Percentiles rank a stretch among this genome's conserved stretches.
Evolutionary conservation across 2,888 invertebrate genomes (phyloP).

Genomic region (Epsilonema sp.): DNA sequence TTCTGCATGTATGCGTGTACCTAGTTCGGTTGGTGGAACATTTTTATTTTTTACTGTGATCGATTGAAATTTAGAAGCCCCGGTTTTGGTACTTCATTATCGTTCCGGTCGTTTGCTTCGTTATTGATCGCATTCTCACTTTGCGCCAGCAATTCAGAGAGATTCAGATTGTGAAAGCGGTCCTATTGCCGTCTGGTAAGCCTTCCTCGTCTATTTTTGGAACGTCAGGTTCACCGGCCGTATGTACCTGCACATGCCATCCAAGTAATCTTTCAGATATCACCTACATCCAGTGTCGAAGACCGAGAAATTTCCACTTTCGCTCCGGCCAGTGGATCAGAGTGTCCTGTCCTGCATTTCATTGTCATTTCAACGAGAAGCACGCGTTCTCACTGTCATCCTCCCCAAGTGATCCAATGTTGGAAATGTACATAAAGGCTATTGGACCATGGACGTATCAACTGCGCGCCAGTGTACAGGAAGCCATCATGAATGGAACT

Average conservation of each 20-base stretch:
- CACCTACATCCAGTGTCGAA: slow-evolving; percentile 59
- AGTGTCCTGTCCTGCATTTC: slow-evolving; percentile 68
- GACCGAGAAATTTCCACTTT: slow-evolving; percentile 82
- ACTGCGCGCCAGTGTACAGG: slow-evolving; percentile 44
- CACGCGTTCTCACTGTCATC: slow-evolving; percentile 88
- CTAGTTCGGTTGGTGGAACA: background rate
- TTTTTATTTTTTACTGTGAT: slow-evolving; percentile 6
- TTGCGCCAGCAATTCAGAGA: slow-evolving; percentile 32
- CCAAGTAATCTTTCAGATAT: slow-evolving; percentile 32
- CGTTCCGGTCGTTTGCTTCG: slow-evolving; percentile 68
- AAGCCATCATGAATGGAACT: slow-evolving; percentile 13
- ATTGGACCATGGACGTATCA: slow-evolving; percentile 90
- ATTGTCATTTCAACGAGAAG: slow-evolving; percentile 46
- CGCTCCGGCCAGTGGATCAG: slow-evolving; percentile 43
- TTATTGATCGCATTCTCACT: slow-evolving; percentile 60
- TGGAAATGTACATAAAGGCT: slow-evolving; percentile 74
- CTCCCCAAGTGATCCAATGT: slow-evolving; percentile 78
- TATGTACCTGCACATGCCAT: too few species aligned
- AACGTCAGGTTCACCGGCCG: too few species aligned
- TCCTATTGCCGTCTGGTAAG: slow-evolving; percentile 55
- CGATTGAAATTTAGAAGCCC: slow-evolving; percentile 35
- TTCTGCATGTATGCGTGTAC: background rate
- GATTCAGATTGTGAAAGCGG: slow-evolving; percentile 74
- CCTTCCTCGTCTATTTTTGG: background rate
- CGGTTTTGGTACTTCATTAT: slow-evolving; percentile 83